phyloP scores from a whole-genome alignment of 2,113 vertebrate genomes.

The Rhagologus leucostigma region DNA sequence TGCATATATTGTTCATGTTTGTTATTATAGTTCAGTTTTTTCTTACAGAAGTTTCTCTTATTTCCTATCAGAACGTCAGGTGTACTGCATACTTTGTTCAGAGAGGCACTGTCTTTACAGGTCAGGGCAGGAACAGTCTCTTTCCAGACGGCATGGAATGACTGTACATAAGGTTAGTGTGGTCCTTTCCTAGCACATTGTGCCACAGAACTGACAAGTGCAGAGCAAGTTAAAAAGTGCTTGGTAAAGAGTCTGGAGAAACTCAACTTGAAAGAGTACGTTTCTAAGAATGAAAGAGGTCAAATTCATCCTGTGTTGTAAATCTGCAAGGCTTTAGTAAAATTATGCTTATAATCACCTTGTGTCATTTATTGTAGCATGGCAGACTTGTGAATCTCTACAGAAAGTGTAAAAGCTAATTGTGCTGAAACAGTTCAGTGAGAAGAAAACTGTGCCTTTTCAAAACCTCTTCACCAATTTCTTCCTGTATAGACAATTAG shows the following conservation, averaged over 20 bases:
- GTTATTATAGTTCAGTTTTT: not conserved
- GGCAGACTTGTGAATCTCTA: not conserved
- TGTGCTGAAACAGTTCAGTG: not conserved
- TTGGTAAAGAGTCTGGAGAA: not conserved
- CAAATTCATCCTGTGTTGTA: not conserved
- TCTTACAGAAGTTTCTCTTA: not conserved
- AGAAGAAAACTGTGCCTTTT: not conserved
- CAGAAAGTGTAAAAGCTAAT: not conserved
- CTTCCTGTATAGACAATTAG: not conserved
- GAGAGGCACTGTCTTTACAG: not conserved
- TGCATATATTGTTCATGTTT: not conserved
- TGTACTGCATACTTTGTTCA: not conserved
- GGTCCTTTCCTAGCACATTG: not conserved
- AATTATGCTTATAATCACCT: not conserved
- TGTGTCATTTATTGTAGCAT: not conserved
- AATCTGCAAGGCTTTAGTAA: not conserved
- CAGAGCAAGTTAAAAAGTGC: not conserved
- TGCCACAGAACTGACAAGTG: not conserved
- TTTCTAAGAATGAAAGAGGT: not conserved
- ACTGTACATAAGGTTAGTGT: not conserved
- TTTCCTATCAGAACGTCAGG: not conserved
- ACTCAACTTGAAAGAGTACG: not conserved
- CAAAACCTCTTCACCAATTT: not conserved
- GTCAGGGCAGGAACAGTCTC: not conserved
- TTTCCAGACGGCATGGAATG: not conserved